Evolutionary conservation across 2,797 vertebrate species (phyloP), one percentile per base, ranked within the genome.

Genomic region (Chelon labrosus): DNA sequence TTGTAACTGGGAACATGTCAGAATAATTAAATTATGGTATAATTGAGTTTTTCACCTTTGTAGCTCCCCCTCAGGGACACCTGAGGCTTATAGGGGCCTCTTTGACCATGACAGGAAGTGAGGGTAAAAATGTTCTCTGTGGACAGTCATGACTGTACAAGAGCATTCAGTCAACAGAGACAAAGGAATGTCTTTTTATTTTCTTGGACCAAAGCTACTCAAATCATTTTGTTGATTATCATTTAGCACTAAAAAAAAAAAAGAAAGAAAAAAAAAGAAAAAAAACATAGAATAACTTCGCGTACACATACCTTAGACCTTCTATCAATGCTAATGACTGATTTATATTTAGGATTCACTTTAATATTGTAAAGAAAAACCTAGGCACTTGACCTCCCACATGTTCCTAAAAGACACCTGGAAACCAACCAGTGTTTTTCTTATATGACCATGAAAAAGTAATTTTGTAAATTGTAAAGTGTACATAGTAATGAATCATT

Each of bases 81-180:
- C 27, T 17, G 22, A 54, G 59, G 46, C 27, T 70, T 65, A 59
- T 12, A 17, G 51, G 65, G 60, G 55, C 51, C 27, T 62, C 50
- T 69, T 55, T 75, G 64, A 80, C 77, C 76, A 76, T 22, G 65
- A 62, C 72, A 58, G 72, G 75, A 85, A 70, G 69, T 65, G 49
- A 66, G 66, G 55, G 75, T 1, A 17, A 20, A 75, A 62, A 77
- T 61, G 49, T 70, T 80, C 79, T 77, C 83, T 55, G 42, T 72
- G 66, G 84, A 79, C 64, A 4, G 53, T 1, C 2, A 31, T 65
- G 46, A 61, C 82, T 57, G 71, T 56, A 80, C 53, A 79, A 52
- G 22, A 73, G 54, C 59, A 63, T 63, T 79, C 51, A 52, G 55
- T 67, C 27, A 41, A 50, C 7, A 47, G 25, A 41, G 20, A 64